Evolutionary conservation across 2,113 vertebrate genomes (phyloP), one percentile per base, ranked within the genome.

Genomic region (Galeopterus variegatus): DNA sequence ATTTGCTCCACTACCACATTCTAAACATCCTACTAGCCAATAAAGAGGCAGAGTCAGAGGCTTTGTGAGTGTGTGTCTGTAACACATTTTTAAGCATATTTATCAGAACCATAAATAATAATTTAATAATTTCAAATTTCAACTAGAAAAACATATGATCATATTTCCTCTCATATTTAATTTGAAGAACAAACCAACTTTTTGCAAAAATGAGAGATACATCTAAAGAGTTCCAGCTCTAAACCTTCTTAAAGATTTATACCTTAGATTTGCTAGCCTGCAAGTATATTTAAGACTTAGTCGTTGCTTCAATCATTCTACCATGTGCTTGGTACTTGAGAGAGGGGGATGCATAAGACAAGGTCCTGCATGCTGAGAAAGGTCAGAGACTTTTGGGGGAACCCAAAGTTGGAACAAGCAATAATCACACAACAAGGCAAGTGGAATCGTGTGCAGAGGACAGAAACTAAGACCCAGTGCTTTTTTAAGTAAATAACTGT

Each of bases 1-100:
- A 98, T 98, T 89, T 98, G 94, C 72, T 95, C 95, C 90, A 97
- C 97, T 93, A 97, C 82, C 95, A 97, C 88, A 94, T 97, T 97
- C 94, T 95, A 93, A 96, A 94, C 36, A 67, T 14, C 2, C 33
- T 81, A 28, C 17, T 28, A 76, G 69, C 9, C 36, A 69, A 70
- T 23, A 54, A 93, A 73, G 33, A 72, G 9, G 58, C 6, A 75
- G 45, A 72, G 13, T 33, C 11, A 81, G 6, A 82, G 36, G 31
- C 18, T 77, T 17, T 73, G 36, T 10, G 28, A 56, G 58, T 52
- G 7, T 60, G 56, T 83, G 54, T 91, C 19, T 36, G 24, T 31
- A n/a, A 41, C 41, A 41, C 41, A 41, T 41, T 31, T 85, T 94
- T 93, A 98, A 95, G 87, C 92, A 87, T 41, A 18, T 54, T 94